Base-by-base conservation (phyloP, 2,113 vertebrate species). In the Macrotis lagotis region DNA sequence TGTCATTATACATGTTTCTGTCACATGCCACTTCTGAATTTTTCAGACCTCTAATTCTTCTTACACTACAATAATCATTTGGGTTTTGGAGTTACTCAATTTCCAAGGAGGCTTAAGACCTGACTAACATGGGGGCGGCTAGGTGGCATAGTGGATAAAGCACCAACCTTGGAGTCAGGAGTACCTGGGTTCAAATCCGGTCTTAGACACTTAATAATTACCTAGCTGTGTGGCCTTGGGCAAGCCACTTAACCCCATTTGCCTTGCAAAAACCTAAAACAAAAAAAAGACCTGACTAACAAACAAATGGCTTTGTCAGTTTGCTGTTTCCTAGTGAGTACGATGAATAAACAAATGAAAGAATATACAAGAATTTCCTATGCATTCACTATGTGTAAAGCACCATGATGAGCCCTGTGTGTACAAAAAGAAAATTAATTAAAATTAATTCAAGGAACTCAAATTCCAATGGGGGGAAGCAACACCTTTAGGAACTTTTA, bases 11-110 rank as follows among this genome's bases (percentile, higher is more conserved):
- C 37, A 83, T 83, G 16, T 92, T 51, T 26, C 90, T 91, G 74
- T 88, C 25, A 74, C 7, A 91, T 37, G 24, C 48, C 48, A 2
- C 25, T 50, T 88, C 2, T n/a, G 28, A 6, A 8, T 53, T 51
- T 92, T 92, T 74, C 48, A 50, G 50, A 91, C 51, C 55, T 93
- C 50, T 89, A 24, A 49, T 53, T 96, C 95, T 53, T 96, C 95
- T 50, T 31, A 4, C 66, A 48, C 47, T 31, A 94, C 26, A 91
- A 37, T n/a, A 93, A 24, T 94, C 51, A 16, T 90, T 11, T 48
- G 48, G 44, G 28, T 90, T 92, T 55, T 74, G 24, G n/a, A n/a
- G 50, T 50, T 89, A 94, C 66, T 50, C 44, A 28, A 0, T 83
- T 92, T 91, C 59, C 95, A 95, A 93, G 55, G 48, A 50, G 66